A percentile compares a stretch with the other conserved stretches of the same genome.
Conservation (phyloP, 2,888 invertebrate genomes). For the Odontomyia ornata region DNA sequence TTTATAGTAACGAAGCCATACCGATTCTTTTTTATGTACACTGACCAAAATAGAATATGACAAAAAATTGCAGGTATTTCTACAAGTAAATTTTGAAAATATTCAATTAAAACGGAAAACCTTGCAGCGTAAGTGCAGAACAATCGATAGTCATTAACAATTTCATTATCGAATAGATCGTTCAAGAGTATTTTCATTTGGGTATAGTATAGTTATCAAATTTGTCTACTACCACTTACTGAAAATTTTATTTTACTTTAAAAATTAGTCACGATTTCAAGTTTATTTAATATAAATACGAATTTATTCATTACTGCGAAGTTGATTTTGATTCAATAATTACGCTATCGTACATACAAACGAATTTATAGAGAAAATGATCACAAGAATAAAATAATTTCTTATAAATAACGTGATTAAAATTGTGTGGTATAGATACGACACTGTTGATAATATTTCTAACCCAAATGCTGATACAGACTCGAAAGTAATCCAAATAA, state of each 20-base stretch:
- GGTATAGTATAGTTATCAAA: neutral
- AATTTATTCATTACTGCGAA: too few relatives aligned
- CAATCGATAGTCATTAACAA: constrained; percentile 40
- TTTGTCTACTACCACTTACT: too few relatives aligned
- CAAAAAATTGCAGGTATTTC: constrained; percentile 38
- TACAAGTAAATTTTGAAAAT: constrained; percentile 44
- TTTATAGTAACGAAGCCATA: constrained; percentile 43
- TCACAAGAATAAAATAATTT: too few relatives aligned
- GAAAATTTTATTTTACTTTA: too few relatives aligned
- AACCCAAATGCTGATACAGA: constrained; percentile 9
- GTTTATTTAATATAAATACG: too few relatives aligned
- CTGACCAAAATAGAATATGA: constrained; percentile 25
- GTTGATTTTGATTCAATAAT: too few relatives aligned
- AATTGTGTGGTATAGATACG: too few relatives aligned
- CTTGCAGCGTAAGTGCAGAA: constrained; percentile 44
- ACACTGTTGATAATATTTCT: neutral
- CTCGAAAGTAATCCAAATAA: constrained; percentile 33
- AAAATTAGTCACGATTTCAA: too few relatives aligned
- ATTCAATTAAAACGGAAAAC: constrained; percentile 37
- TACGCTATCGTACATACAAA: too few relatives aligned
- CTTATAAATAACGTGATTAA: too few relatives aligned
- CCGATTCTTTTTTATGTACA: constrained; percentile 41
- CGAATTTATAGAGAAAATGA: too few relatives aligned
- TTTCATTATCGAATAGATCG: constrained; percentile 24
- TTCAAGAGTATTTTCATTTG: constrained; percentile 31